Percentiles rank a stretch among this genome's conserved stretches.
Evolutionary conservation across 2,113 vertebrate genomes (phyloP).

Genomic region (zebrafish (Danio rerio)): GRCz12tu NC_133195.1:28971501-28972000

Average conservation of each 20-base stretch:
- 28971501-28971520: conserved; percentile 52
- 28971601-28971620: conserved; percentile 87
- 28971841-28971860: not conserved
- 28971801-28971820: not conserved
- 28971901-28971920: no score
- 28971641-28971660: conserved; percentile 95
- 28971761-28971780: not conserved
- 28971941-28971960: no score
- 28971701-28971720: not conserved
- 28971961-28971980: no score
- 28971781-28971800: conserved; percentile 6
- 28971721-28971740: not conserved
- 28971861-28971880: not conserved
- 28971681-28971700: conserved; percentile 3
- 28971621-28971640: conserved; percentile 90
- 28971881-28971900: no score
- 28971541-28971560: conserved; percentile 86
- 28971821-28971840: not conserved
- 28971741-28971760: conserved; percentile 33
- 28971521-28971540: conserved; percentile 85
- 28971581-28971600: conserved; percentile 91
- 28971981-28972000: no score
- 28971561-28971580: conserved; percentile 91
- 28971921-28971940: no score
- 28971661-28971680: conserved; percentile 72